A percentile compares a stretch with the other conserved stretches of the same genome.
These are phyloP conservation scores for Morpho achilles DNA, from an alignment of 2,888 invertebrate species.

Conservation along the genomic window DNA sequence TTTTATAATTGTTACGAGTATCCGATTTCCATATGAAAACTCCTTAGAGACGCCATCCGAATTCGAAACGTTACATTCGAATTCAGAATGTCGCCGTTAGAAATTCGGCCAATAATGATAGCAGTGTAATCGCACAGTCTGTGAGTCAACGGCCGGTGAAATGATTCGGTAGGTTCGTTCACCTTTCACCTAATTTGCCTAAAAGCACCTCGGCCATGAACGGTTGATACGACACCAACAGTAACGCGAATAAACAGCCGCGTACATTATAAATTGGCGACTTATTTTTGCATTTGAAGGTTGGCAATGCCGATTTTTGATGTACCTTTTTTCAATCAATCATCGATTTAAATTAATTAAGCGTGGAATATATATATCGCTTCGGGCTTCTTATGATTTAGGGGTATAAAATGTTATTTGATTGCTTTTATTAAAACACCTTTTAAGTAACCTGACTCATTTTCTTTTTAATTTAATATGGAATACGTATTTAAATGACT, in stretches of 20 bases:
- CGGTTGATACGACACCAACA: slow-evolving; percentile 38
- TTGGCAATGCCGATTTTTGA: slow-evolving; percentile 19
- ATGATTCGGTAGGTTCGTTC: slow-evolving; percentile 52
- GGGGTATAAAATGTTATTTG: no score
- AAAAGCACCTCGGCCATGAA: slow-evolving; percentile 47
- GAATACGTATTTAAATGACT: no score
- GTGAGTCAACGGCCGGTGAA: slow-evolving; percentile 64
- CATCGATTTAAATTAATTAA: slow-evolving; percentile 19
- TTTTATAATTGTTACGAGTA: slow-evolving; percentile 29
- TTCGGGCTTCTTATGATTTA: neutral
- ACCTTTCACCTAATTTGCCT: slow-evolving; percentile 71
- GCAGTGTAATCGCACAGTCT: slow-evolving; percentile 48
- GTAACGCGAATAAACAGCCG: slow-evolving; percentile 27
- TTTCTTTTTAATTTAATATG: no score
- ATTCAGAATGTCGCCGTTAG: slow-evolving; percentile 44
- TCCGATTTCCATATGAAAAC: slow-evolving; percentile 35
- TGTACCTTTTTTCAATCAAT: slow-evolving; percentile 11
- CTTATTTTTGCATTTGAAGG: slow-evolving; percentile 26
- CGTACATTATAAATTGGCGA: slow-evolving; percentile 32
- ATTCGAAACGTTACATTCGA: slow-evolving; percentile 35
- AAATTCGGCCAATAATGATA: slow-evolving; percentile 63
- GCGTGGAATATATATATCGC: slow-evolving; percentile 16
- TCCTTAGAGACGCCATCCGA: slow-evolving; percentile 31
- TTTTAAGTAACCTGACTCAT: no score
- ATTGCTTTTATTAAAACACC: no score